Conservation (phyloP, 2,113 vertebrate genomes). For the Leucosticte australis region DNA sequence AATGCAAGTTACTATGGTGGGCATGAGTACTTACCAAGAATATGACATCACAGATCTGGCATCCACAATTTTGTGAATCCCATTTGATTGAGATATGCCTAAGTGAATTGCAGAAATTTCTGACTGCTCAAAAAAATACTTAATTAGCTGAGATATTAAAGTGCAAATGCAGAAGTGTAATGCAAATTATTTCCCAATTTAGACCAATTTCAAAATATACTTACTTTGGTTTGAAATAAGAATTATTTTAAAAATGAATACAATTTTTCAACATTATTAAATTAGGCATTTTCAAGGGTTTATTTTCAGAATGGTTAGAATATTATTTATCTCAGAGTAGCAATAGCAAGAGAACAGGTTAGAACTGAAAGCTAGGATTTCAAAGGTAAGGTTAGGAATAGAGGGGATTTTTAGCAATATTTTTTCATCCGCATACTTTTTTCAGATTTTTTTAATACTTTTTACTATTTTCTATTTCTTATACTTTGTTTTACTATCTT, state of each 20-base stretch:
- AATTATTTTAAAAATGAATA: rapidly evolving
- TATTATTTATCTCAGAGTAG: neutral
- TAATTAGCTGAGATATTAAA: neutral
- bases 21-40: neutral
- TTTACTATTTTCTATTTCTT: neutral
- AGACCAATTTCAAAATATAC: neutral
- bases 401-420: neutral
- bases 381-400: neutral
- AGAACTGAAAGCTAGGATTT: neutral
- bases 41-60: neutral
- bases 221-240: neutral
- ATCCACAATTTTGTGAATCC: neutral
- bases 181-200: neutral
- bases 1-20: neutral
- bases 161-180: neutral
- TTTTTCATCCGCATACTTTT: neutral
- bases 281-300: neutral
- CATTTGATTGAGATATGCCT: neutral
- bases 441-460: neutral
- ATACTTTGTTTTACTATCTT: neutral
- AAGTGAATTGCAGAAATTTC: neutral
- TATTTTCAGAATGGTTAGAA: neutral
- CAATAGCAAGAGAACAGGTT: neutral
- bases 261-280: neutral
- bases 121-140: neutral